phyloP scores from a whole-genome alignment of 1,140 invertebrate genomes.

The Leptoteleia sp. region DNA sequence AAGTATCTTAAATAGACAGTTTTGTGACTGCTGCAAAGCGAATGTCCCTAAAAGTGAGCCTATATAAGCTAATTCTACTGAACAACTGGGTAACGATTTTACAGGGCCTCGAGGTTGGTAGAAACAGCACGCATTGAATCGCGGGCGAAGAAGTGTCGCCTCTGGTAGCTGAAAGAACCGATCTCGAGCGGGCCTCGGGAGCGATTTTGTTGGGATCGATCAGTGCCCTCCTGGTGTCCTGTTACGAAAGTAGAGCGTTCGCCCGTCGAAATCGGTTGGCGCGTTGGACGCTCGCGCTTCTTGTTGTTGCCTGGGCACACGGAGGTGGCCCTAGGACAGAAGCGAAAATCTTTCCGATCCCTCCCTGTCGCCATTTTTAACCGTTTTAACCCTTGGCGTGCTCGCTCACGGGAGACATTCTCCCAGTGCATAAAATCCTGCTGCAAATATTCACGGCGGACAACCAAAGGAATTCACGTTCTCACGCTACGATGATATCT shows the following conservation, averaged over 20 bases:
- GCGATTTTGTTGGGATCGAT: too few relatives aligned
- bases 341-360: background rate
- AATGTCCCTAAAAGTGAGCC: too few relatives aligned
- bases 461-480: conserved; percentile 73
- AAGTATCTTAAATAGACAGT: too few relatives aligned
- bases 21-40: too few relatives aligned
- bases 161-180: too few relatives aligned
- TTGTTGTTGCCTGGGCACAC: background rate
- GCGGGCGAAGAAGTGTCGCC: too few relatives aligned
- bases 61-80: too few relatives aligned
- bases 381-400: conserved; percentile 47
- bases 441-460: conserved; percentile 68
- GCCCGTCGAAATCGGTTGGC: conserved; percentile 43
- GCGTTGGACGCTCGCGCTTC: conserved; percentile 13
- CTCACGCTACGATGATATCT: conserved; percentile 70
- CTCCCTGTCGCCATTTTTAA: conserved; percentile 26
- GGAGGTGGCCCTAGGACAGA: background rate
- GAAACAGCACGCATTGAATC: too few relatives aligned
- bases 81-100: too few relatives aligned
- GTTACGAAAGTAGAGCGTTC: conserved; percentile 62
- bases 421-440: conserved; percentile 66
- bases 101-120: too few relatives aligned
- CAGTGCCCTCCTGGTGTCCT: conserved; percentile 48
- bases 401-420: conserved; percentile 62
- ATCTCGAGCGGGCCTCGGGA: too few relatives aligned